phyloP scores from a whole-genome alignment of 2,113 vertebrate species.

The Nannospalax galili region DNA sequence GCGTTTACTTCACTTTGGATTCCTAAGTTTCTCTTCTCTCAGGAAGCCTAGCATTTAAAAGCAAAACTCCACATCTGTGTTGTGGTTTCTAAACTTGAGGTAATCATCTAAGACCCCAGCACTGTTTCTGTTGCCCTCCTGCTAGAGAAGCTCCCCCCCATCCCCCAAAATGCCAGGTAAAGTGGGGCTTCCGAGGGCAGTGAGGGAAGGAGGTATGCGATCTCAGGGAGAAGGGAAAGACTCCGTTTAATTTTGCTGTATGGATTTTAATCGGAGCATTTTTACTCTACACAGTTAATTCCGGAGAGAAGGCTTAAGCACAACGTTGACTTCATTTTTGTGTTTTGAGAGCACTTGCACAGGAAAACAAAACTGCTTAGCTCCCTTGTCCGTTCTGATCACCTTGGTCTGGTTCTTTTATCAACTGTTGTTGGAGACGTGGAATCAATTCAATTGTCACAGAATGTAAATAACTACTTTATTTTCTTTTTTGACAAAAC shows the following conservation, averaged over 20 bases:
- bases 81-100: conserved; percentile 14
- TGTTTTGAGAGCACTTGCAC: not conserved
- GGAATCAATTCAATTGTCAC: not conserved
- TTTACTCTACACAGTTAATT: not conserved
- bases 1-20: not conserved
- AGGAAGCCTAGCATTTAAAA: conserved; percentile 1
- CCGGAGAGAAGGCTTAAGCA: not conserved
- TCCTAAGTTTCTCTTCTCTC: not conserved
- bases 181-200: not conserved
- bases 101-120: not conserved
- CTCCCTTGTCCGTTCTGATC: not conserved
- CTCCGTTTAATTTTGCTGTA: not conserved
- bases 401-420: not conserved
- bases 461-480: conserved; percentile 19
- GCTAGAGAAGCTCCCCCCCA: too few relatives aligned
- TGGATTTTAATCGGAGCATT: not conserved
- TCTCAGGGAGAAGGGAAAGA: too few relatives aligned
- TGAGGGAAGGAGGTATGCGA: not conserved
- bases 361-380: not conserved
- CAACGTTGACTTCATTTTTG: conserved; percentile 15
- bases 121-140: not conserved
- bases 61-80: conserved; percentile 1
- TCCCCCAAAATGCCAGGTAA: not conserved
- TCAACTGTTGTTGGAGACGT: not conserved
- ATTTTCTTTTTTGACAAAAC: not conserved